Base-by-base conservation (phyloP, 2,113 vertebrate genomes). In the Pelvicachromis taeniatus region DNA sequence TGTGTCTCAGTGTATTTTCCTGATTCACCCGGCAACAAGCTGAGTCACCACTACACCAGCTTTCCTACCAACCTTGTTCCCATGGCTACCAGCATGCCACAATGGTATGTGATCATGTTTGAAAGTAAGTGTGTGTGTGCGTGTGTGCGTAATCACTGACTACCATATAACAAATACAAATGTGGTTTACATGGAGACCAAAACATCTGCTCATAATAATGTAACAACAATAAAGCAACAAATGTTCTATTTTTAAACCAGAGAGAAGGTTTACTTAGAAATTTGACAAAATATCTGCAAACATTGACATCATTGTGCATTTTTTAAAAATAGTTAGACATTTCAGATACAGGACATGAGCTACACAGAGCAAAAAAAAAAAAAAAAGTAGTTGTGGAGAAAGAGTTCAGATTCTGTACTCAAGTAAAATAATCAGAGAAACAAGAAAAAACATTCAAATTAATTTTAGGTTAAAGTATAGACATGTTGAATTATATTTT, bases 11-110 rank as follows among this genome's bases (percentile, higher is more conserved):
- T 70, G 78, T 86, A 16, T 89, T 85, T 81, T 17, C 16, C 88
- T 75, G 88, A 84, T 85, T 90, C 85, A 78, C 88, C 87, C 59
- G 17, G 89, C 86, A 92, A 91, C 89, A 78, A 77, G 85, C 92
- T 91, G 89, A 91, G 75, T 94, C 89, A 94, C 87, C 73, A 68
- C 17, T 14, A 42, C 82, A 6, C 19, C 82, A 73, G 40, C 58
- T 55, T 40, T 23, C 38, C 85, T 45, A 2, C 35, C 13, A 14
- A 78, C 12, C 81, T 17, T 19, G 83, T 90, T 53, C 50, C 88
- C 82, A 83, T 80, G 89, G 88, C 61, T 73, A 93, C 92, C 31
- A 17, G 52, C 56, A 31, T 73, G 68, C 42, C 33, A 58, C 59
- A 21, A 42, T 6, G 29, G 55, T 31, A 12, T 17, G 4, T 42